phyloP scores from a whole-genome alignment of 2,113 vertebrate genomes.

The Corythoichthys intestinalis region DNA sequence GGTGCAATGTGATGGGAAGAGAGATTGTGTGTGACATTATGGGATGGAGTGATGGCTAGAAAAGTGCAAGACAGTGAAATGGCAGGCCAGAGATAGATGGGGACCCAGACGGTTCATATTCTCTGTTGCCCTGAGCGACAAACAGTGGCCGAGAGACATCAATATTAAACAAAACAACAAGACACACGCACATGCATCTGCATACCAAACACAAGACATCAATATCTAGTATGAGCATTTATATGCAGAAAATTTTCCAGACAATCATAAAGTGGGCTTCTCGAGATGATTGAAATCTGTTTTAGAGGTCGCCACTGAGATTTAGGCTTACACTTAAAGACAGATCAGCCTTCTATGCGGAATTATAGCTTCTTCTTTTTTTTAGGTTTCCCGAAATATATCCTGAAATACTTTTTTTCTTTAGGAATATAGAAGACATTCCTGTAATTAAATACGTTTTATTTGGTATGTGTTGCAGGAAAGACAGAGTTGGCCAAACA shows the following conservation, averaged over 20 bases:
- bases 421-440: background rate
- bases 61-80: slow-evolving; percentile 51
- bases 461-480: slow-evolving; percentile 69
- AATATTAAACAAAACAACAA: slow-evolving; percentile 70
- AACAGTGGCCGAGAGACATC: slow-evolving; percentile 65
- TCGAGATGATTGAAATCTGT: slow-evolving; percentile 51
- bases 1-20: slow-evolving; percentile 7
- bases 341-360: slow-evolving; percentile 33
- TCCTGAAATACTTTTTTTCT: background rate
- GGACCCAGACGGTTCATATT: slow-evolving; percentile 66
- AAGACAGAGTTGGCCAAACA: slow-evolving; percentile 97
- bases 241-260: slow-evolving; percentile 76
- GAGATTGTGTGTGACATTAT: slow-evolving; percentile 31
- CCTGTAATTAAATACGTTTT: slow-evolving; percentile 24
- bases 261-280: slow-evolving; percentile 55
- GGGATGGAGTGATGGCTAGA: slow-evolving; percentile 48
- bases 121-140: slow-evolving; percentile 69
- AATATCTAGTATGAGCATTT: slow-evolving; percentile 79
- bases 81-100: slow-evolving; percentile 67
- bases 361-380: slow-evolving; percentile 27
- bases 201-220: slow-evolving; percentile 67
- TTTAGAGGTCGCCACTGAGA: slow-evolving; percentile 31
- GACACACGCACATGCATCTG: slow-evolving; percentile 47
- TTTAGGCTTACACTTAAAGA: slow-evolving; percentile 45
- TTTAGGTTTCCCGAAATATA: slow-evolving; percentile 17